A percentile compares a stretch with the other conserved stretches of the same genome.
These are phyloP conservation scores for Tetramorium alpestre DNA, from an alignment of 1,140 invertebrate species.

Conservation along the genomic window DNA sequence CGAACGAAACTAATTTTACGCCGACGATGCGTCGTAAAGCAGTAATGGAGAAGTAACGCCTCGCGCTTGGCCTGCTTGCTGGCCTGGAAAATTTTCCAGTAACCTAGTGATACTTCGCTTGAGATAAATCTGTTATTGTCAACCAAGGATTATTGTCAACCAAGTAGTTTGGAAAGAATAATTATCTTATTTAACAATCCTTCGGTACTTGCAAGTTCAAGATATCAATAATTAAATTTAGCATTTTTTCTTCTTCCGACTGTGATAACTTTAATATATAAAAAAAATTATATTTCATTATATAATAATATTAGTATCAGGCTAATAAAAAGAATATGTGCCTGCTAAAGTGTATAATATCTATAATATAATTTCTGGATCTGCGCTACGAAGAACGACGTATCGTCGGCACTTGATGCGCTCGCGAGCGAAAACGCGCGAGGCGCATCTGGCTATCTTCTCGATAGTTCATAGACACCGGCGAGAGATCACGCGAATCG, in stretches of 20 bases:
- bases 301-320: neutral
- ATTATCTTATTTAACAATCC: constrained; percentile 20
- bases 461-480: constrained; percentile 44
- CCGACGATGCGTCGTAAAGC: constrained; percentile 46
- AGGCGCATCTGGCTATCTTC: constrained; percentile 48
- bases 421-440: constrained; percentile 43
- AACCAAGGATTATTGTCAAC: constrained; percentile 26
- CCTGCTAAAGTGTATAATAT: neutral
- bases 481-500: constrained; percentile 60
- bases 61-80: constrained; percentile 45
- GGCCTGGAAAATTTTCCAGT: constrained; percentile 66
- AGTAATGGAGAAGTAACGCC: constrained; percentile 40
- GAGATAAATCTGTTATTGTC: constrained; percentile 30
- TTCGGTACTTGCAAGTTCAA: neutral
- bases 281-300: neutral
- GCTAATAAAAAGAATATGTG: neutral
- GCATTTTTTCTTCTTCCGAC: neutral
- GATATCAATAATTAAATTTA: neutral
- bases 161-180: neutral
- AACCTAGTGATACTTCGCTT: constrained; percentile 68
- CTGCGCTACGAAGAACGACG: neutral
- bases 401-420: constrained; percentile 30
- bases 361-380: neutral
- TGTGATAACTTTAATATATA: neutral
- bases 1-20: constrained; percentile 48